phyloP scores from a whole-genome alignment of 2,113 vertebrate species.

The Carassius carassius region DNA sequence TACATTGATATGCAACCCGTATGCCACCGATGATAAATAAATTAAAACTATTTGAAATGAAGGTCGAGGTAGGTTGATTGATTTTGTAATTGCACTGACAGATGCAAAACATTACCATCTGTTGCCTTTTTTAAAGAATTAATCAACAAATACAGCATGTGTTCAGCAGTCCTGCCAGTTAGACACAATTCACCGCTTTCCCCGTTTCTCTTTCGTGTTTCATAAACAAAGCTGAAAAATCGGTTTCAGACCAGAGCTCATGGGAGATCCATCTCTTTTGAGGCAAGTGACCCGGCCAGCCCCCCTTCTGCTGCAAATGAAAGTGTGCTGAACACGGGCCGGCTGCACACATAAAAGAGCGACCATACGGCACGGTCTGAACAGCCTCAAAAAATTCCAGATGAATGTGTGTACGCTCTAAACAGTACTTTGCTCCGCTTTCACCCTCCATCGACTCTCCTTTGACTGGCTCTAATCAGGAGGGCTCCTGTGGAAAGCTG shows the following conservation, averaged over 20 bases:
- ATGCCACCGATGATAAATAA: slow-evolving; percentile 40
- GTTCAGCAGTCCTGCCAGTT: slow-evolving; percentile 35
- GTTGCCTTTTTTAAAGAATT: slow-evolving; percentile 51
- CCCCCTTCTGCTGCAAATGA: slow-evolving; percentile 15
- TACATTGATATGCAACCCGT: slow-evolving; percentile 29
- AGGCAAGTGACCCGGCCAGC: neutral
- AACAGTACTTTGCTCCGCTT: slow-evolving; percentile 29
- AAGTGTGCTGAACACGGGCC: slow-evolving; percentile 1
- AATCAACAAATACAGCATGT: slow-evolving; percentile 48
- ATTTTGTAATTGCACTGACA: slow-evolving; percentile 51
- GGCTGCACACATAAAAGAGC: neutral
- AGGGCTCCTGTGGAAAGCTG: slow-evolving; percentile 33
- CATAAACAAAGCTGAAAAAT: slow-evolving; percentile 43
- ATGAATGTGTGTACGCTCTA: slow-evolving; percentile 8
- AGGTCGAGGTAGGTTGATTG: slow-evolving; percentile 50
- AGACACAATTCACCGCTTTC: slow-evolving; percentile 11
- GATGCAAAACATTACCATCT: slow-evolving; percentile 54
- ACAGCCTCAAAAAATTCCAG: slow-evolving; percentile 4
- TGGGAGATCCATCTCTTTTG: slow-evolving; percentile 17
- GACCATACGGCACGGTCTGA: neutral
- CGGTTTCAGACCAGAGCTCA: slow-evolving; percentile 22
- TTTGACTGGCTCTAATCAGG: slow-evolving; percentile 45
- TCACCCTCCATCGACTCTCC: slow-evolving; percentile 41
- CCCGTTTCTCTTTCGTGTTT: slow-evolving; percentile 28
- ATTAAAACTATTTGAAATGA: slow-evolving; percentile 42